Base-by-base conservation (phyloP, 2,113 vertebrate genomes). In the Lasiurus borealis region DNA sequence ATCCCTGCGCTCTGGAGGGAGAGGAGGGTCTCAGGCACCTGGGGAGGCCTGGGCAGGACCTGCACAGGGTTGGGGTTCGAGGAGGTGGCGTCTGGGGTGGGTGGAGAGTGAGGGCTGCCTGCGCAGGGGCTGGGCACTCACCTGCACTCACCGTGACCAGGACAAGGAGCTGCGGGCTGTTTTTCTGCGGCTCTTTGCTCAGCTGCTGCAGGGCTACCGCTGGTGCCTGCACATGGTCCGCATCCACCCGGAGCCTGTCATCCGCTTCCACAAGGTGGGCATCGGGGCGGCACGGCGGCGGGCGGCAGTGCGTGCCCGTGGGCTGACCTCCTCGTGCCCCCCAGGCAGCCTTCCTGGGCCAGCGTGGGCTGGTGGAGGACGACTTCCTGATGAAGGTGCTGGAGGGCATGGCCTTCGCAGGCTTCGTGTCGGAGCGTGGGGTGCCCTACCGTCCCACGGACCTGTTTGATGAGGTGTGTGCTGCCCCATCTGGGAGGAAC, bases 221-320 rank as follows among this genome's bases (percentile, higher is more conserved):
- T 99, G 99, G 99, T 99, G 99, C 97, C 98, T 99, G 95, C 99
- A 99, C 97, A 99, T 99, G 88, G 99, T 99, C 91, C 99, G 99
- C 72, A 99, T 99, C 97, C 99, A 99, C 88, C 99, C 99, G 0
- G 99, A 99, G 96, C 99, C 99, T 0, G 99, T 99, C 96, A 99
- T 99, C 94, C 99, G 99, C 75, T 99, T 99, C 96, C 99, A 99
- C 73, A 99, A 99, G 99, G 99, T 99, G 83, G 93, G 97, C 15
- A 0, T 10, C 4, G 0, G 68, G 52, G 0, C 0, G 8, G 57
- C 15, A 0, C 8, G 10, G 19, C 1, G 2, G 1, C 0, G 21
- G 64, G 54, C 6, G 0, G 9, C 23, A 3, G 50, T 1, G 2
- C 1, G 2, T 0, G 19, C 69, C n/a, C 1, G 0, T 1, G 18